Evolutionary conservation across 2,113 vertebrate genomes (phyloP).

Genomic region (Campylomormyrus tamandua): DNA sequence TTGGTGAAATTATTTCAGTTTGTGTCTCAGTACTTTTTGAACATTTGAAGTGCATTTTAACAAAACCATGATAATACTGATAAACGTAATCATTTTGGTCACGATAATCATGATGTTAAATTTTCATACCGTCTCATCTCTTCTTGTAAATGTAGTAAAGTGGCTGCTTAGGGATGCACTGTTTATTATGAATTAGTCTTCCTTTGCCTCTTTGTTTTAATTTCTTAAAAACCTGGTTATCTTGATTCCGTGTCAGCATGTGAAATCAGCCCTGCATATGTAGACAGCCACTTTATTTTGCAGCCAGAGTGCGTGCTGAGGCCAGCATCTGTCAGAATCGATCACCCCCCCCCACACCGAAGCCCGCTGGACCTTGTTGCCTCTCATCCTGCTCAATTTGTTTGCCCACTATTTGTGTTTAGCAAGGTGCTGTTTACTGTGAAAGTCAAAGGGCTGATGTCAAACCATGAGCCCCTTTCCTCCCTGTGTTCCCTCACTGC

Average conservation of each 20-base stretch:
- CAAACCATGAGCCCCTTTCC: slow-evolving; percentile 18
- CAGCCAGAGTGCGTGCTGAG: not conserved
- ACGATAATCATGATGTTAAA: too few relatives aligned
- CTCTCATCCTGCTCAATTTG: slow-evolving; percentile 30
- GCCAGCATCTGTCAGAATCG: slow-evolving; percentile 8
- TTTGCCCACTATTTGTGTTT: slow-evolving; percentile 34
- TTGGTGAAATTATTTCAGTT: too few relatives aligned
- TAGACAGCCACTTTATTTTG: not conserved
- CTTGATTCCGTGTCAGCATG: not conserved
- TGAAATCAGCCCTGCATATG: not conserved
- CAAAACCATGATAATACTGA: too few relatives aligned
- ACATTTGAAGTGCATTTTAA: too few relatives aligned
- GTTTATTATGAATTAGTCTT: not conserved
- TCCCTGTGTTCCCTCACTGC: not conserved
- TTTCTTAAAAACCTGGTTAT: not conserved
- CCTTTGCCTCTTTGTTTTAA: not conserved
- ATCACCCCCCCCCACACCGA: slow-evolving; percentile 8
- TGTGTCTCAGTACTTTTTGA: too few relatives aligned
- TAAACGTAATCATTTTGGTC: too few relatives aligned
- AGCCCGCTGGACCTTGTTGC: slow-evolving; percentile 26
- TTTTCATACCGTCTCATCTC: too few relatives aligned
- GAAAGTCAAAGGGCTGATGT: slow-evolving; percentile 33
- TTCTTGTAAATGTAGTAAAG: not conserved
- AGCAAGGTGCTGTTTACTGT: slow-evolving; percentile 29
- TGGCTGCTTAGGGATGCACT: not conserved